phyloP scores from a whole-genome alignment of 2,888 invertebrate species.

The Alcis repandata region DNA sequence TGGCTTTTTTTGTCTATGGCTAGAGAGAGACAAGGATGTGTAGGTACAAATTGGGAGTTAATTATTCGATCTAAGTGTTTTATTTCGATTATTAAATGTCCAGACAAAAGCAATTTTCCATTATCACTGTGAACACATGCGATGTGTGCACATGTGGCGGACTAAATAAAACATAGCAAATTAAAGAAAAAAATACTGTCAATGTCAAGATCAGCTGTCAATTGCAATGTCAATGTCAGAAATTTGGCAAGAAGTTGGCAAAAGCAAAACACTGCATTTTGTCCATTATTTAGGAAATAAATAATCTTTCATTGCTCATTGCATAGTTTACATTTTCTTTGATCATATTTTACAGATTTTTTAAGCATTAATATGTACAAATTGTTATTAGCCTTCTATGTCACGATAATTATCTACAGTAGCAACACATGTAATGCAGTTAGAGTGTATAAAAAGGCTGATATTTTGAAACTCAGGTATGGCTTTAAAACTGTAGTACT shows the following conservation, averaged over 20 bases:
- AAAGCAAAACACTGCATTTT: no score
- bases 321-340: neutral
- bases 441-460: slow-evolving; percentile 86
- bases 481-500: neutral
- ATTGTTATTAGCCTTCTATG: slow-evolving; percentile 48
- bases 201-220: neutral
- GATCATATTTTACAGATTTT: neutral
- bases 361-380: slow-evolving; percentile 50
- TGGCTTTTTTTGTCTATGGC: neutral
- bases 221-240: neutral
- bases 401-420: slow-evolving; percentile 53
- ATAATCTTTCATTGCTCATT: no score
- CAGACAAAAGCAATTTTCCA: no score
- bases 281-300: neutral
- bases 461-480: slow-evolving; percentile 86
- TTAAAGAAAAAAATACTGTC: neutral
- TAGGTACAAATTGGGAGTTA: neutral
- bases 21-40: neutral
- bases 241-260: no score
- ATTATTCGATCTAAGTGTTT: no score
- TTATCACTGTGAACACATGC: no score
- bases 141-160: no score
- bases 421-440: slow-evolving; percentile 66
- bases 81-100: no score
- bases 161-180: no score